A percentile compares a stretch with the other conserved stretches of the same genome.
Evolutionary conservation across 1,140 invertebrate species (phyloP).

Genomic region (Cepaea nemoralis): DNA sequence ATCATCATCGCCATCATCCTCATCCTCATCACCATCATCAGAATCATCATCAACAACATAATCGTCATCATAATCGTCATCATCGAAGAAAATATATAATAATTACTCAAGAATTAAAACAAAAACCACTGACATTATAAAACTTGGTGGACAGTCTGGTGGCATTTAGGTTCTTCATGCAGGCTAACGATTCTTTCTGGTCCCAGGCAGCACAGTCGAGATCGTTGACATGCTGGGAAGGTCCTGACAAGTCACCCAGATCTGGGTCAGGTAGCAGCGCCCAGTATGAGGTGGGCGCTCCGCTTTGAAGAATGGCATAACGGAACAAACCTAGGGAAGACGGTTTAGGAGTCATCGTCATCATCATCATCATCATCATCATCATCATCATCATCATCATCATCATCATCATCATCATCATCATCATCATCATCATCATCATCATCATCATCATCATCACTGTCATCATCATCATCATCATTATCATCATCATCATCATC

Average conservation of each 20-base stretch:
- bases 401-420: no score
- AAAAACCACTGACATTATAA: conserved; percentile 48
- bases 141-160: conserved; percentile 34
- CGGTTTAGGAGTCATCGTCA: no score
- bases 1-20: no score
- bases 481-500: no score
- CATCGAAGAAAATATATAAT: no score
- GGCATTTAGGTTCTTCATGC: conserved; percentile 41
- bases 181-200: conserved; percentile 31
- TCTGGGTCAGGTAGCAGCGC: conserved; percentile 38
- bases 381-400: neutral
- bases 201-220: conserved; percentile 26
- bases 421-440: no score
- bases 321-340: conserved; percentile 54
- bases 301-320: conserved; percentile 60
- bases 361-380: neutral
- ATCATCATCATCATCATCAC: no score
- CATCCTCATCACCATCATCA: no score
- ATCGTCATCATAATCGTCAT: no score
- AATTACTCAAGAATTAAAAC: no score
- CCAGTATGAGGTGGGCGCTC: conserved; percentile 61
- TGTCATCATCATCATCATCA: no score
- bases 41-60: no score
- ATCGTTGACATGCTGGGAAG: conserved; percentile 11
- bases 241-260: neutral